phyloP scores from a whole-genome alignment of 2,113 vertebrate genomes.

The Promerops cafer region DNA sequence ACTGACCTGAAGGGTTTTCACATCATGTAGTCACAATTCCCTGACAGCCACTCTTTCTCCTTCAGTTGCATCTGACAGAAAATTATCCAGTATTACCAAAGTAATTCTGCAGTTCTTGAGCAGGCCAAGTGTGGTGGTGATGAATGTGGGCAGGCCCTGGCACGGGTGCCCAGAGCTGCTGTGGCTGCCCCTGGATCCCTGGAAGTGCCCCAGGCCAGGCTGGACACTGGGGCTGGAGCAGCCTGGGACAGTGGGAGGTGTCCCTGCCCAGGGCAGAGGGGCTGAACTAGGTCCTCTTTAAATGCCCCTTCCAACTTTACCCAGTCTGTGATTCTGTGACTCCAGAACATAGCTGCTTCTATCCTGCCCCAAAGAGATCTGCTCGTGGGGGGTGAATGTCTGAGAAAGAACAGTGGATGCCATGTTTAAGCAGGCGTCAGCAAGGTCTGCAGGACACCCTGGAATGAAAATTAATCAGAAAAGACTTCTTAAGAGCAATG shows the following conservation, averaged over 20 bases:
- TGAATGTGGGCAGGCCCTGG: neutral
- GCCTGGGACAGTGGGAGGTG: accelerated
- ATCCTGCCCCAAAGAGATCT: neutral
- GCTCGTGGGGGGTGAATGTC: neutral
- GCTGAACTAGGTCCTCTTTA: neutral
- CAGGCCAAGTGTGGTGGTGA: neutral
- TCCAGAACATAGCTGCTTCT: neutral
- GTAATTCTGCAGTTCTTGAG: neutral
- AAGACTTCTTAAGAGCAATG: neutral
- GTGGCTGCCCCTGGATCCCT: neutral
- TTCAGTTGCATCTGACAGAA: neutral
- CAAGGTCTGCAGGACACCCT: neutral
- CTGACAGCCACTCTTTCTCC: neutral
- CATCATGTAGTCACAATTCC: neutral
- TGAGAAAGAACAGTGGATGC: neutral
- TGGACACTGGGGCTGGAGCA: neutral
- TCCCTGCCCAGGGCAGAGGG: neutral
- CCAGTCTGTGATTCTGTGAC: neutral
- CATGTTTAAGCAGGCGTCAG: neutral
- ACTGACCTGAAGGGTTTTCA: slow-evolving; percentile 26
- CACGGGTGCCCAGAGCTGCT: neutral
- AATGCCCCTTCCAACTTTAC: neutral
- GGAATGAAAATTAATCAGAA: neutral
- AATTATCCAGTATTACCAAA: neutral
- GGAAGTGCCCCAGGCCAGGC: neutral